Evolutionary conservation across 2,797 vertebrate species (phyloP).

Genomic region (Premnoplex brunnescens): DNA sequence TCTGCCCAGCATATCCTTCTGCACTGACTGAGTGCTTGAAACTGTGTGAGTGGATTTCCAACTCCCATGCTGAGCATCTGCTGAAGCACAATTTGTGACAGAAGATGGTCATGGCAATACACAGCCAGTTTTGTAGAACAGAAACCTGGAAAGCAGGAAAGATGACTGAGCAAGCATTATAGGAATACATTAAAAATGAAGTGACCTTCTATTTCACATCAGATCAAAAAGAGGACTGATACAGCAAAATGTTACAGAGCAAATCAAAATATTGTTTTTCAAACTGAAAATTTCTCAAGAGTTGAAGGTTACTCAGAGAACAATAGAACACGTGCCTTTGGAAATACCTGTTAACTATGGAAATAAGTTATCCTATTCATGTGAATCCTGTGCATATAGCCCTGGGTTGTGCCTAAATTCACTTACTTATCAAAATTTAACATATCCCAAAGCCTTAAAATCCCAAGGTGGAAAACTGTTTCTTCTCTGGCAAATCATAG

Average conservation of each 20-base stretch:
- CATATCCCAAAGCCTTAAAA: background rate
- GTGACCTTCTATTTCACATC: background rate
- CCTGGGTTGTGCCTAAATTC: background rate
- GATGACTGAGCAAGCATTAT: background rate
- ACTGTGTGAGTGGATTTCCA: background rate
- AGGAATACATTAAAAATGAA: background rate
- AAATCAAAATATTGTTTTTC: background rate
- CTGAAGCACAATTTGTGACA: background rate
- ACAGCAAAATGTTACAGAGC: background rate
- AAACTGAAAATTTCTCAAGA: background rate
- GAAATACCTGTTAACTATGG: background rate
- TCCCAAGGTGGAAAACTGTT: background rate
- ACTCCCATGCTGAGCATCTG: fast-evolving
- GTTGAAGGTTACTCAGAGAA: background rate
- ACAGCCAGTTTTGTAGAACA: background rate
- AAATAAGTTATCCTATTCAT: background rate
- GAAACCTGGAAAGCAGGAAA: background rate
- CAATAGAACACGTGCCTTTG: fast-evolving
- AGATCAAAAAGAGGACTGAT: background rate
- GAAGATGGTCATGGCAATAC: background rate
- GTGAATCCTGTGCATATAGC: background rate
- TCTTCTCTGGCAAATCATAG: background rate
- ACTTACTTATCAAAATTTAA: background rate
- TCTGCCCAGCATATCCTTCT: background rate
- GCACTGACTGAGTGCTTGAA: background rate